phyloP scores from a whole-genome alignment of 1,140 invertebrate genomes.

The Diorhabda carinulata region DNA sequence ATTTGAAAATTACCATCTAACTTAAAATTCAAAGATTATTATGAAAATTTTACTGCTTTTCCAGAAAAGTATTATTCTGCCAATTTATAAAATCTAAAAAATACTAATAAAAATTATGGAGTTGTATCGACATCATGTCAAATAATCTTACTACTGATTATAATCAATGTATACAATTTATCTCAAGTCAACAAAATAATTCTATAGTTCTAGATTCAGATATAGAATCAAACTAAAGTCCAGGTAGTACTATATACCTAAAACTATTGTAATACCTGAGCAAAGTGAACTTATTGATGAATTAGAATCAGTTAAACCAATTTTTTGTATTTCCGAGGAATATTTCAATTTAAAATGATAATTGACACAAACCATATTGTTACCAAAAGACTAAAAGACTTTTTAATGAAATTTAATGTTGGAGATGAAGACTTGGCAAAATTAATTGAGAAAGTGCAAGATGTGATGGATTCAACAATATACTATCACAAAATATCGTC shows the following conservation, averaged over 20 bases:
- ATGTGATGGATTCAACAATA: conserved; percentile 12
- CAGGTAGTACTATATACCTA: too few relatives aligned
- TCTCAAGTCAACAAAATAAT: too few relatives aligned
- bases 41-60: too few relatives aligned
- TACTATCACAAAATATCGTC: conserved; percentile 21
- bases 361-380: conserved; percentile 15
- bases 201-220: too few relatives aligned
- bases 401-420: conserved; percentile 17
- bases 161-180: too few relatives aligned
- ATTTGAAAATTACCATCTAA: too few relatives aligned
- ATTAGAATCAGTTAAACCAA: conserved; percentile 18
- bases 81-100: conserved; percentile 8
- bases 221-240: too few relatives aligned
- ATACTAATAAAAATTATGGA: background rate
- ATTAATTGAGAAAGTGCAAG: conserved; percentile 25
- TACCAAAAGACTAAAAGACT: conserved; percentile 27
- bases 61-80: conserved; percentile 10
- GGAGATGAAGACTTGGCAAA: conserved; percentile 5
- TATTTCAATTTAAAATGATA: conserved; percentile 17
- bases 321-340: conserved; percentile 22
- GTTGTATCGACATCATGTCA: conserved; percentile 2
- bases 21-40: too few relatives aligned
- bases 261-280: too few relatives aligned
- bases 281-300: too few relatives aligned
- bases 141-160: too few relatives aligned